Evolutionary conservation across 2,113 vertebrate species (phyloP).

Genomic region (Stictonetta naevosa): DNA sequence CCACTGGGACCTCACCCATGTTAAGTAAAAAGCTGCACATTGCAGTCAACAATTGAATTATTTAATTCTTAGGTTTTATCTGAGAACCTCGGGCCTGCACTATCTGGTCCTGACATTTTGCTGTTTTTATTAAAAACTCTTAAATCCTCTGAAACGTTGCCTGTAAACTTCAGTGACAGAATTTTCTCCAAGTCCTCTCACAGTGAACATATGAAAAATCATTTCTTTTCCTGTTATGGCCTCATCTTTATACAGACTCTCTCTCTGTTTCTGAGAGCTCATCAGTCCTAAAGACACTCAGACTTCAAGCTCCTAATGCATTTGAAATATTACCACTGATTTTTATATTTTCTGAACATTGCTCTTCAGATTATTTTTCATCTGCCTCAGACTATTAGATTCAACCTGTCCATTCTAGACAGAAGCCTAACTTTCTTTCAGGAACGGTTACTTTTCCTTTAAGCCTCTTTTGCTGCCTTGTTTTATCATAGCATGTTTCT

Average conservation of each 20-base stretch:
- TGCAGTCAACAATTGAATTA: not conserved
- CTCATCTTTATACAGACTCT: not conserved
- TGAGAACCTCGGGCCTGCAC: accelerated
- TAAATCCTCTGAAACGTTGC: not conserved
- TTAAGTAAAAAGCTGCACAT: not conserved
- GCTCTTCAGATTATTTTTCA: not conserved
- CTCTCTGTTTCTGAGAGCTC: not conserved
- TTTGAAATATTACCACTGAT: not conserved
- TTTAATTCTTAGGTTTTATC: not conserved
- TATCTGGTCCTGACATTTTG: not conserved
- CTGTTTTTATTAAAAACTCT: not conserved
- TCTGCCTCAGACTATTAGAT: not conserved
- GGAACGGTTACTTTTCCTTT: not conserved
- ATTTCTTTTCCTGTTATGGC: not conserved
- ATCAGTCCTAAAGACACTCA: not conserved
- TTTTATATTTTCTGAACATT: not conserved
- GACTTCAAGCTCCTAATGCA: not conserved
- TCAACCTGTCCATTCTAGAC: not conserved
- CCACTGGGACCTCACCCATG: not conserved
- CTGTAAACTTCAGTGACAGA: not conserved
- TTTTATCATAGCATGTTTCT: not conserved
- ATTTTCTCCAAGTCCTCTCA: not conserved
- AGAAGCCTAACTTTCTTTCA: not conserved
- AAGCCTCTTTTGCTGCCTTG: not conserved
- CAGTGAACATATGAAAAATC: not conserved